Base-by-base conservation (phyloP, 2,797 vertebrate species). In the Pagetopsis macropterus region DNA sequence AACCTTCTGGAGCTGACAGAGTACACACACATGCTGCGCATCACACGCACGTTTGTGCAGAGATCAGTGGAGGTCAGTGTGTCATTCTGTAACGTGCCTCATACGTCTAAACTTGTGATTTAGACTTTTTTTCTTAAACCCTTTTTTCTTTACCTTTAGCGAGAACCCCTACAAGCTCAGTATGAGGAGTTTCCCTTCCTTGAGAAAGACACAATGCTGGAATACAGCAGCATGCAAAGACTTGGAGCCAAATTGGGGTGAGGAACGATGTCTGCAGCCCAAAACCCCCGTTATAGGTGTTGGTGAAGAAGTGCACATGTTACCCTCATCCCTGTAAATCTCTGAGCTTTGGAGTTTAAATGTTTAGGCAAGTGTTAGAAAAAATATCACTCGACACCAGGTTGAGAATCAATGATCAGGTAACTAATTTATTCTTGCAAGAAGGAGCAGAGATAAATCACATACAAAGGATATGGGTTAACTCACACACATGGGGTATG, bases 241-340 rank as follows among this genome's bases (percentile, higher is more conserved):
- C 96, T 99, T 5, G 98, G 96, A 15, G 96, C 98, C 70, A 99
- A 98, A 68, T 92, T 99, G 17, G 97, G 97, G 98, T 99, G 90
- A 90, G 96, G 19, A 44, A 43, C 48, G 11, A 49, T 51, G 31
- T 49, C 41, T 68, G 9, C n/a, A n/a, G 7, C 9, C 11, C 27
- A 19, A 46, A 65, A 49, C 9, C 43, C 13, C 8, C 3, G 11
- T 27, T 31, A 5, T 11, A 48, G 1, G 10, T 49, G 1, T 12
- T 43, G 12, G 19, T 66, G 23, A 48, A 10, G 45, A 21, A 33
- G n/a, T 52, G 46, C 14, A 40, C 45, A 64, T 2, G 2, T 37
- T n/a, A 6, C 23, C 44, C 4, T 66, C 19, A 37, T 37, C 8
- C 33, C 33, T 37, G 33, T 37, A 37, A 37, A 37, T 37, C 33